phyloP scores from a whole-genome alignment of 2,113 vertebrate species.

The Ptilorrhoa leucosticta region DNA sequence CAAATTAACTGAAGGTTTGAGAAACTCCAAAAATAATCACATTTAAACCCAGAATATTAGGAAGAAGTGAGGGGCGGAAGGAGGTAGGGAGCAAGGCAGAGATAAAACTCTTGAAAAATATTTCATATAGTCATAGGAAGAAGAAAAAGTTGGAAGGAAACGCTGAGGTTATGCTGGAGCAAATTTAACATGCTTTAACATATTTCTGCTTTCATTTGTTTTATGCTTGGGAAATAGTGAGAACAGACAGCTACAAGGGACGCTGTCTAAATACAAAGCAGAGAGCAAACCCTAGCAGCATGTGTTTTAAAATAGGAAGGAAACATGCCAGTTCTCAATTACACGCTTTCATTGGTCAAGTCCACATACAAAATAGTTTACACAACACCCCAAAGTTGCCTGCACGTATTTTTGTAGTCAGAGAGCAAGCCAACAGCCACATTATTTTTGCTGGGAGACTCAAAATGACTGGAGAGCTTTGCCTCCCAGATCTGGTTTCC shows the following conservation, averaged over 20 bases:
- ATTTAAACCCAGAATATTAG: background rate
- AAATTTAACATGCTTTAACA: background rate
- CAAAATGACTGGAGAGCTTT: background rate
- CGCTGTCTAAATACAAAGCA: slow-evolving; percentile 33
- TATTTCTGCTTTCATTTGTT: slow-evolving; percentile 31
- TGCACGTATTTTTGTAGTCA: background rate
- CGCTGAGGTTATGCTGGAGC: background rate
- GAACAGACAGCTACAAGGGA: slow-evolving; percentile 23
- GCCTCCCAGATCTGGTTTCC: background rate
- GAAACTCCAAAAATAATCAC: background rate
- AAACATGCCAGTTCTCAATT: slow-evolving; percentile 34
- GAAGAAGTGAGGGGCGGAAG: background rate
- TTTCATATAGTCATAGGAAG: background rate
- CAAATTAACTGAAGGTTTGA: background rate
- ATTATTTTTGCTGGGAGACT: background rate
- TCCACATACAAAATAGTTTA: background rate
- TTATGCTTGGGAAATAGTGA: background rate
- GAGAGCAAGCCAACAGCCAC: background rate
- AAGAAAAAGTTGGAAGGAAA: slow-evolving; percentile 15
- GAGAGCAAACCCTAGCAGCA: slow-evolving; percentile 28
- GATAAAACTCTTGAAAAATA: background rate
- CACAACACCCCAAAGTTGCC: background rate
- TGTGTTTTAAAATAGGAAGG: background rate
- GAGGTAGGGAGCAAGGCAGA: background rate
- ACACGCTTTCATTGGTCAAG: slow-evolving; percentile 25